These are phyloP conservation scores for Noctuana brunneofusca DNA, from an alignment of 2,888 invertebrate genomes.

Conservation along the genomic window DNA sequence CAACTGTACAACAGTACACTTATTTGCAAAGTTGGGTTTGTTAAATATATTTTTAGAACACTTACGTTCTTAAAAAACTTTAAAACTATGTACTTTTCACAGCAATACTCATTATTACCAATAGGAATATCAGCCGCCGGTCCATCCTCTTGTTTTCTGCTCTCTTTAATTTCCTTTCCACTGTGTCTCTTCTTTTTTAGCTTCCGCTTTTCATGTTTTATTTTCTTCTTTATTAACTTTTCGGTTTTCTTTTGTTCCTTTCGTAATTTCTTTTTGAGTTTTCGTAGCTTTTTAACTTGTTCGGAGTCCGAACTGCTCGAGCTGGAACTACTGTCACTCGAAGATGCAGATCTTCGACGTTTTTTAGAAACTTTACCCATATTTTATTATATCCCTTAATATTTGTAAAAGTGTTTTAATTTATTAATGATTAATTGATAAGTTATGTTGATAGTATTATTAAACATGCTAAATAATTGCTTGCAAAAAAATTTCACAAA, in stretches of 20 bases:
- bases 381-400: neutral
- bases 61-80: neutral
- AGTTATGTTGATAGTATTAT: too few relatives aligned
- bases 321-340: constrained; percentile 58
- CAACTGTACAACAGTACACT: too few relatives aligned
- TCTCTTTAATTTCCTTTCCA: constrained; percentile 45
- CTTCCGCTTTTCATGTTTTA: constrained; percentile 73
- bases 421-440: neutral
- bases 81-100: neutral
- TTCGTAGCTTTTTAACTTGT: constrained; percentile 77
- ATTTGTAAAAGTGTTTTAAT: neutral
- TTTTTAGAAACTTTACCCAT: constrained; percentile 76
- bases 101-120: constrained; percentile 46
- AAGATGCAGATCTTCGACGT: constrained; percentile 44
- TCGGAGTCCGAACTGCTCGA: constrained; percentile 74
- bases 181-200: constrained; percentile 57
- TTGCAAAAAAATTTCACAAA: too few relatives aligned
- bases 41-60: too few relatives aligned
- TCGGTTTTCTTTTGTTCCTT: constrained; percentile 80
- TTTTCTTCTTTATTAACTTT: constrained; percentile 78
- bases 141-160: constrained; percentile 50
- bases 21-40: too few relatives aligned
- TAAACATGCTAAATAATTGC: too few relatives aligned
- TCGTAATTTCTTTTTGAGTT: constrained; percentile 81
- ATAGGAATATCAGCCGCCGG: constrained; percentile 71